These are phyloP conservation scores for Microhierax caerulescens DNA, from an alignment of 2,797 vertebrate species.

Conservation along the genomic window DNA sequence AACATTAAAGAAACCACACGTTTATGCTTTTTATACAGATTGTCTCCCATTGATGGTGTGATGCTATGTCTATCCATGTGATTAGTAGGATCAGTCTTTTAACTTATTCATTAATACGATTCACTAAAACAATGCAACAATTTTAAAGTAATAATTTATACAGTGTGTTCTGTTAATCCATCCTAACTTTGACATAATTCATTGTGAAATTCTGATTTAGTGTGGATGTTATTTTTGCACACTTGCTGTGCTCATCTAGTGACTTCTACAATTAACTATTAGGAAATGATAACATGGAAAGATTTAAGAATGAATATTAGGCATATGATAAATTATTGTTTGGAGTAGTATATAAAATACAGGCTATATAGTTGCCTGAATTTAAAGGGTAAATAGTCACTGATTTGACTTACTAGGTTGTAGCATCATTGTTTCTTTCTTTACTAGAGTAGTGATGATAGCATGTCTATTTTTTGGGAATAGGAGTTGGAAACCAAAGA, in stretches of 20 bases:
- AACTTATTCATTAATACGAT: conserved; percentile 15
- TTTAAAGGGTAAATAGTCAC: background rate
- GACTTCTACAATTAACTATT: conserved; percentile 52
- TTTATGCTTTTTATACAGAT: background rate
- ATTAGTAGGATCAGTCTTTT: conserved; percentile 21
- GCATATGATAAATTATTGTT: conserved; percentile 30
- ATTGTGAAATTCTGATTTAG: conserved; percentile 52
- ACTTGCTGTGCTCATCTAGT: conserved; percentile 59
- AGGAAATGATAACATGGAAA: conserved; percentile 47
- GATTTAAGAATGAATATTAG: conserved; percentile 48
- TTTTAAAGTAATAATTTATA: conserved; percentile 56
- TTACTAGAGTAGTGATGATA: background rate
- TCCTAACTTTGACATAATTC: conserved; percentile 43
- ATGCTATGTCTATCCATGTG: background rate
- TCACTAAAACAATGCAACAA: conserved; percentile 4
- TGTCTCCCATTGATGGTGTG: background rate
- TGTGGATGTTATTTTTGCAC: conserved; percentile 54
- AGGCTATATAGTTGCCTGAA: background rate
- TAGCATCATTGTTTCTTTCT: background rate
- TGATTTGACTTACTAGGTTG: background rate
- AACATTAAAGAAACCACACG: background rate
- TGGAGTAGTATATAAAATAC: conserved; percentile 26
- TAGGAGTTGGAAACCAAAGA: background rate
- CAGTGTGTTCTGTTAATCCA: conserved; percentile 34
- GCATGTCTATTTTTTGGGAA: background rate